Conservation (phyloP, 1,140 invertebrate genomes). For the Oppia nitens region DNA sequence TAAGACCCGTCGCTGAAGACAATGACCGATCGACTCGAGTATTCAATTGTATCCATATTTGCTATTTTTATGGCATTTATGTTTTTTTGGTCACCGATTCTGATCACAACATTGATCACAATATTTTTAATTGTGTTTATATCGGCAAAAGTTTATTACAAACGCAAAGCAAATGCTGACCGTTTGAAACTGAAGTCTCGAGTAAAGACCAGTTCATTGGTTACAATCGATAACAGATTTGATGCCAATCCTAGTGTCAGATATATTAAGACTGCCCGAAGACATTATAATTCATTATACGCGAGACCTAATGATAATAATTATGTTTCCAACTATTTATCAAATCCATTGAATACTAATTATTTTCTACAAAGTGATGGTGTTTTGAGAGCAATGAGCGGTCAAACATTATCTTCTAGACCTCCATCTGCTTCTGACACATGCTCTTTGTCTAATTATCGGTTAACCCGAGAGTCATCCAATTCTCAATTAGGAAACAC, state of each 20-base stretch:
- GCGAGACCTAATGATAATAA: neutral
- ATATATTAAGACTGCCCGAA: neutral
- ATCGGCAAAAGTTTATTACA: neutral
- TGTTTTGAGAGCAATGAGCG: neutral
- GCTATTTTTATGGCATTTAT: neutral
- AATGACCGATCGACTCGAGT: too few species aligned
- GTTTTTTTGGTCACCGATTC: neutral
- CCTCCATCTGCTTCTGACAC: neutral
- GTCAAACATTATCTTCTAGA: neutral
- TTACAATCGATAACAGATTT: neutral
- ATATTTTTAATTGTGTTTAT: neutral
- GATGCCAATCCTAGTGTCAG: neutral
- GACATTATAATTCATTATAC: neutral
- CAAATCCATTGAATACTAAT: neutral
- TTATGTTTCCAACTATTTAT: neutral
- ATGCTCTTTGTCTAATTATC: too few species aligned
- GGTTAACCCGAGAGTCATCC: neutral
- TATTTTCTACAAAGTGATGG: neutral
- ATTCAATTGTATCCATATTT: neutral
- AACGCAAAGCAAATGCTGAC: neutral
- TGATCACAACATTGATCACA: neutral
- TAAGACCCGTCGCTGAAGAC: too few species aligned
- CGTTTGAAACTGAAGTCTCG: neutral
- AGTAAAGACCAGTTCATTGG: neutral
- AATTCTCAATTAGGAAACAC: neutral